Evolutionary conservation across 1,140 invertebrate species (phyloP).

Genomic region (Monomorium pharaonis): DNA sequence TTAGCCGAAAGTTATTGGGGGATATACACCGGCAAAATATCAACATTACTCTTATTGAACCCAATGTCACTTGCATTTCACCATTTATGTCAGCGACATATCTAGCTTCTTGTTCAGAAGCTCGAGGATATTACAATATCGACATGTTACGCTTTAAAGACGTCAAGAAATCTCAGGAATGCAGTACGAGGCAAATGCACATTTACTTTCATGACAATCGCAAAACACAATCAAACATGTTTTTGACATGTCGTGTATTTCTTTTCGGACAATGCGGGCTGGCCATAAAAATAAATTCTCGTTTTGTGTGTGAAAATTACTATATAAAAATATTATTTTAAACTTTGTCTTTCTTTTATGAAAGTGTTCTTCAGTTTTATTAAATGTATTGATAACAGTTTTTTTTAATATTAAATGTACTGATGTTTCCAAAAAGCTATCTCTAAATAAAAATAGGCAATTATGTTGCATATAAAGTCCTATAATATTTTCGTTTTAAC

Average conservation of each 20-base stretch:
- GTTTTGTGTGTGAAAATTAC: neutral
- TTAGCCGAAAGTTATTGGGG: neutral
- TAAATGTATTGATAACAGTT: too few relatives aligned
- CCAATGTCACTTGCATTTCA: neutral
- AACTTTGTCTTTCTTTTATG: neutral
- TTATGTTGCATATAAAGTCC: neutral
- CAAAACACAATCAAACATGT: neutral
- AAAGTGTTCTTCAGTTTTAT: neutral
- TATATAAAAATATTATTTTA: constrained; percentile 2
- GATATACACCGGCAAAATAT: neutral
- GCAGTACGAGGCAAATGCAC: neutral
- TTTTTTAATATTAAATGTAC: too few relatives aligned
- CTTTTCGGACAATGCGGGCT: neutral
- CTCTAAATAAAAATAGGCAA: neutral
- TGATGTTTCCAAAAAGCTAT: neutral
- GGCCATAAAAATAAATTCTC: neutral
- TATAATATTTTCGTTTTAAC: neutral
- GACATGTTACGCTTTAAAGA: constrained; percentile 27
- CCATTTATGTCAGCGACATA: constrained; percentile 8
- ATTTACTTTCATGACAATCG: constrained; percentile 20
- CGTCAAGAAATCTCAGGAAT: constrained; percentile 28
- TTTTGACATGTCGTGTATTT: neutral
- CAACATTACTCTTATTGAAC: constrained; percentile 9
- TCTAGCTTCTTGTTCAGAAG: neutral
- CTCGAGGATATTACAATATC: constrained; percentile 19